phyloP scores from a whole-genome alignment of 35 echinoderm and acorn worm genomes.

The Strongylocentrotus purpuratus region DNA sequence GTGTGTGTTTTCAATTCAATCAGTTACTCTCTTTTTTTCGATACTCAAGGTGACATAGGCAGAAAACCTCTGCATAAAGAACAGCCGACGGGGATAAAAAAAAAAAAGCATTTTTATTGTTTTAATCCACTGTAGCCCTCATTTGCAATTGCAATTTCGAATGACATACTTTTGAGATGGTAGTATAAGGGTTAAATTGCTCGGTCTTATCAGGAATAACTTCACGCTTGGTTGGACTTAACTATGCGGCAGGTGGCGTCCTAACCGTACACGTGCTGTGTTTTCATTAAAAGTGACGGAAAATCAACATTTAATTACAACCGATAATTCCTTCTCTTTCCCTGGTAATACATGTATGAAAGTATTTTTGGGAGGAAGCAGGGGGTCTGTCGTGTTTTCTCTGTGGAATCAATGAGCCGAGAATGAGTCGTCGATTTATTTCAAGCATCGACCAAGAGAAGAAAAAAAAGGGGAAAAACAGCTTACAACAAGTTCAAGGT shows the following conservation, averaged over 20 bases:
- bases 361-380: background rate
- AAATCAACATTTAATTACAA: conserved; percentile 6
- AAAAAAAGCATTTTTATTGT: background rate
- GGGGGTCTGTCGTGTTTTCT: background rate
- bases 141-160: background rate
- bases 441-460: background rate
- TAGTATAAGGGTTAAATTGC: background rate
- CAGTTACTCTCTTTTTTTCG: background rate
- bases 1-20: background rate
- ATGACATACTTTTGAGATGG: background rate
- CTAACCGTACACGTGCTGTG: background rate
- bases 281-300: conserved; percentile 12
- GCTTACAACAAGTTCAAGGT: background rate
- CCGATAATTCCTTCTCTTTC: background rate
- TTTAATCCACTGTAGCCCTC: background rate
- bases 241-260: background rate
- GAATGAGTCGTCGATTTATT: background rate
- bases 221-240: background rate
- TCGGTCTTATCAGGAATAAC: background rate
- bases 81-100: background rate
- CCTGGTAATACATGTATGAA: background rate
- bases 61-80: background rate
- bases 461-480: background rate
- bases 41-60: background rate
- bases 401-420: background rate